A percentile compares a stretch with the other conserved stretches of the same genome.
Conservation (phyloP, 2,888 invertebrate species). For the Diarsia rubi region DNA sequence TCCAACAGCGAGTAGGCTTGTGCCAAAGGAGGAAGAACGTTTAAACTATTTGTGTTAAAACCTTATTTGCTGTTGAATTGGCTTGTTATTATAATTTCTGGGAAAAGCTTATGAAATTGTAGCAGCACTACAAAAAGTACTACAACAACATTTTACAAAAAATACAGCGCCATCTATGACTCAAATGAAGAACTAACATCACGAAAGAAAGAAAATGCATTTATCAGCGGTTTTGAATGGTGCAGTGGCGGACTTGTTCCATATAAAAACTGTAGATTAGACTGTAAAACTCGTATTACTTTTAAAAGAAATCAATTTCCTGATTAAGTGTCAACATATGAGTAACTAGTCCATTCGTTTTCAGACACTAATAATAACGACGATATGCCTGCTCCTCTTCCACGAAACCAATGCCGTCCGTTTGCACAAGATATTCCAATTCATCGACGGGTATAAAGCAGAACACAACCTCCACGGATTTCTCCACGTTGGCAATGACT, state of each 20-base stretch:
- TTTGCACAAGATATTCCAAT: slow-evolving; percentile 83
- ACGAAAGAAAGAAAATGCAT: too few species aligned
- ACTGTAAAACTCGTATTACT: neutral
- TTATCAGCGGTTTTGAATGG: neutral
- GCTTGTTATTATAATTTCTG: neutral
- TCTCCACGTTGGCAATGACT: slow-evolving; percentile 84
- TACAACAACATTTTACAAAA: too few species aligned
- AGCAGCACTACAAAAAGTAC: too few species aligned
- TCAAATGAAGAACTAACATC: too few species aligned
- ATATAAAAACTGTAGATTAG: neutral
- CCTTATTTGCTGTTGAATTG: neutral
- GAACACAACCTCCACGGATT: slow-evolving; percentile 80
- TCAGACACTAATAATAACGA: slow-evolving; percentile 67
- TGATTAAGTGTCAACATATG: neutral
- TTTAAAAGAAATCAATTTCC: neutral
- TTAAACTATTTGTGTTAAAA: neutral
- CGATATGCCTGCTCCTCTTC: slow-evolving; percentile 61
- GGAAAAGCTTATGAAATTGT: neutral
- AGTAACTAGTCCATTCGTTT: slow-evolving; percentile 51
- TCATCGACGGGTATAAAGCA: slow-evolving; percentile 81
- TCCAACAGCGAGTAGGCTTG: neutral
- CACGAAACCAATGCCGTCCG: slow-evolving; percentile 72
- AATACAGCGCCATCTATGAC: too few species aligned
- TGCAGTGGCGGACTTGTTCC: neutral
- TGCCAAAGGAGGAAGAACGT: neutral